These are phyloP conservation scores for Manacus vitellinus DNA, from an alignment of 2,113 vertebrate genomes.

Conservation along the genomic window DNA sequence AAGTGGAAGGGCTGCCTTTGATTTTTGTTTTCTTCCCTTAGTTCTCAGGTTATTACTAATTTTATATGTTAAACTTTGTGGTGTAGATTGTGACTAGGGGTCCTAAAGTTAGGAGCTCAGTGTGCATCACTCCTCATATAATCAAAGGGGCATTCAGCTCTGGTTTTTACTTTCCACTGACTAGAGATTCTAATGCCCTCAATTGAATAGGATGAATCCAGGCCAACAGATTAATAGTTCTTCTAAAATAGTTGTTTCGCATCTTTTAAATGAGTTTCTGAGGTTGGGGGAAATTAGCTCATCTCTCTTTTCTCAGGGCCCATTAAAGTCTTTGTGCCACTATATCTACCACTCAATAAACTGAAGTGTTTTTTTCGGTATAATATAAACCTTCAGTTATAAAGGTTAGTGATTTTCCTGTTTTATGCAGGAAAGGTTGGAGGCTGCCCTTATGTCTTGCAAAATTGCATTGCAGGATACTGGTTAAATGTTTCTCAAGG, in stretches of 20 bases:
- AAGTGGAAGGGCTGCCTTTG: background rate
- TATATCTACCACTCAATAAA: background rate
- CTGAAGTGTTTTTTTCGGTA: background rate
- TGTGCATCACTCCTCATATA: rapidly evolving
- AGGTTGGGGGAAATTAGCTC: background rate
- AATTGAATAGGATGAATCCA: background rate
- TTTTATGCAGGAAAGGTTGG: background rate
- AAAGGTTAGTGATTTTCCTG: background rate
- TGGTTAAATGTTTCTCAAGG: background rate
- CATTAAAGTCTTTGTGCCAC: background rate
- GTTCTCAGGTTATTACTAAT: background rate
- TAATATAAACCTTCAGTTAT: background rate
- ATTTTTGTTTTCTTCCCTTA: background rate
- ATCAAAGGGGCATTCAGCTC: background rate
- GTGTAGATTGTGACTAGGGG: background rate
- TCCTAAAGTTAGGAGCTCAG: background rate
- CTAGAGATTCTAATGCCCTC: background rate
- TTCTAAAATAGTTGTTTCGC: background rate
- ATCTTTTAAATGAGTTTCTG: background rate
- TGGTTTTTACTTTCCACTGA: background rate
- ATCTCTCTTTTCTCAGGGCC: background rate
- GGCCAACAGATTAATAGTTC: background rate
- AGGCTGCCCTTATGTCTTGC: background rate
- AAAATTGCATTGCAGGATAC: background rate
- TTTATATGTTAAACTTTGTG: background rate